Conservation (phyloP, 2,113 vertebrate species). For the Ammodytes dubius region DNA sequence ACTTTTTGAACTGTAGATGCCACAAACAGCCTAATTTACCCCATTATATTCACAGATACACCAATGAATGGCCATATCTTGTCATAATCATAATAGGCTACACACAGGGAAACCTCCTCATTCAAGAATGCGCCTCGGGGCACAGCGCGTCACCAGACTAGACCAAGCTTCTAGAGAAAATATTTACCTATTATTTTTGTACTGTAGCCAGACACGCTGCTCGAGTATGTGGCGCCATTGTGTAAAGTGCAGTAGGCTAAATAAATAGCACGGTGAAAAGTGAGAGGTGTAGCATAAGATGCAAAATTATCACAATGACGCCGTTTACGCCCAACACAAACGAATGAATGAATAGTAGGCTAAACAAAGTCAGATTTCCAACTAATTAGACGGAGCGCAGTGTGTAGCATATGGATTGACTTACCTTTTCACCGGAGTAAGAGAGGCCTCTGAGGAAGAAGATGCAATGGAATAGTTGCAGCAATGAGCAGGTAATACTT, state of each 20-base stretch:
- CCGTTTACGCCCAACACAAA: background rate
- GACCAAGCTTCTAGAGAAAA: background rate
- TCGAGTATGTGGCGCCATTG: too few species aligned
- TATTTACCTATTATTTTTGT: background rate
- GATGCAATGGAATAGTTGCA: background rate
- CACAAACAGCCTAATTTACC: background rate
- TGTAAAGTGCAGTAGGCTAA: background rate
- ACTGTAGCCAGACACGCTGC: rapidly evolving
- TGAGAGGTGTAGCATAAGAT: background rate
- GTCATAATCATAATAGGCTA: background rate
- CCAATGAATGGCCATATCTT: background rate
- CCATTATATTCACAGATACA: too few species aligned
- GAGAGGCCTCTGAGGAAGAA: background rate
- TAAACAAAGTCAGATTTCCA: background rate
- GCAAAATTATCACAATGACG: background rate
- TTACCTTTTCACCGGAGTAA: constrained; percentile 50
- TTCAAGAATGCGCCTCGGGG: background rate
- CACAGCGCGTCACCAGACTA: background rate
- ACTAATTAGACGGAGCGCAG: background rate
- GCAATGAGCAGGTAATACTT: constrained; percentile 24
- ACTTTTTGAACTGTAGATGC: background rate
- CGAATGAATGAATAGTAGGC: background rate
- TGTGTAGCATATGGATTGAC: background rate
- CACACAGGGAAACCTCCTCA: background rate
- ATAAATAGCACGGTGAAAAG: background rate